Evolutionary conservation across 1,140 invertebrate species (phyloP).

Genomic region (Trypoxylus dichotomus): DNA sequence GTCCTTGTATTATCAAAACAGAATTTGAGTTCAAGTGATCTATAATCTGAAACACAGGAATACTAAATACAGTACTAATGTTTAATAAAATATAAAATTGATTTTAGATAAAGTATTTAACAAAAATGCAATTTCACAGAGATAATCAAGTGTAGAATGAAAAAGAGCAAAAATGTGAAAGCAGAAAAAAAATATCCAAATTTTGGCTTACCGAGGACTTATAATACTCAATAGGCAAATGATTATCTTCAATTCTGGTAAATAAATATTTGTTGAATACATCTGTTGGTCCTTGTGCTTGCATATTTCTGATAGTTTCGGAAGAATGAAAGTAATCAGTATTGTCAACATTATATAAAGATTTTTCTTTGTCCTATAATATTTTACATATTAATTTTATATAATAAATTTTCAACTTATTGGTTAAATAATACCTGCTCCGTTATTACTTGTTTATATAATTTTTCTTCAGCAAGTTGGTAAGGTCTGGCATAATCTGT

Average conservation of each 20-base stretch:
- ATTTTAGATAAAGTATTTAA: no score
- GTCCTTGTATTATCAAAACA: constrained; percentile 83
- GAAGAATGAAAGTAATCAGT: not conserved
- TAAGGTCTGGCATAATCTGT: not conserved
- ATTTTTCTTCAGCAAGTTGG: not conserved
- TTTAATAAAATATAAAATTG: no score
- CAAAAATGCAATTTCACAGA: no score
- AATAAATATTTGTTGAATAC: constrained; percentile 17
- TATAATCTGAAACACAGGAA: not conserved
- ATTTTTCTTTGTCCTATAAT: constrained; percentile 11
- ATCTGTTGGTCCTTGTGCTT: not conserved
- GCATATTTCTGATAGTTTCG: not conserved
- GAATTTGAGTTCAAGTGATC: constrained; percentile 62
- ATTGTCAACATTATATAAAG: constrained; percentile 6
- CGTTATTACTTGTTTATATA: not conserved
- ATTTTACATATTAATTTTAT: not conserved
- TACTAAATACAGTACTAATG: no score
- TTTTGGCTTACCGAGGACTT: not conserved
- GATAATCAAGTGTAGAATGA: no score
- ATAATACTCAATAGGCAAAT: constrained; percentile 20
- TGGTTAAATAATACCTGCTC: not conserved
- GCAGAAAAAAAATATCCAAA: not conserved
- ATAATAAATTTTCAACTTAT: not conserved
- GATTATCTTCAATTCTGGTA: not conserved
- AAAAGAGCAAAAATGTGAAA: no score